These are phyloP conservation scores for Drosophila repletoides DNA, from an alignment of 1,140 invertebrate genomes.

Conservation along the genomic window DNA sequence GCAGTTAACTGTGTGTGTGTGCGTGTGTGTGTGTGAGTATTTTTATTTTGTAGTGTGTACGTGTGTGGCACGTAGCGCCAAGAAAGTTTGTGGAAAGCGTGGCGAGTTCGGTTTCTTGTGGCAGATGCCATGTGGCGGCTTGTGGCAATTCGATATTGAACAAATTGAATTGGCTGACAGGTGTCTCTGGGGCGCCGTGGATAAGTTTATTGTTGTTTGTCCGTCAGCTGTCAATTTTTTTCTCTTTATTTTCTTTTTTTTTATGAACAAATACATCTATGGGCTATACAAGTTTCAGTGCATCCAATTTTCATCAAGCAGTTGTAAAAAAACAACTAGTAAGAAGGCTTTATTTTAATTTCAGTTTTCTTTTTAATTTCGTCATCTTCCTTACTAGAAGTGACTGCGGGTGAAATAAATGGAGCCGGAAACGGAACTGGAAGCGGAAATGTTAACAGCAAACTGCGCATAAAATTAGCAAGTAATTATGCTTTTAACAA, in stretches of 20 bases:
- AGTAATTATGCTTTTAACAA: constrained; percentile 56
- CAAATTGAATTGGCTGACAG: constrained; percentile 61
- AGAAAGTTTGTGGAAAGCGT: constrained; percentile 3
- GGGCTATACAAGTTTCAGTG: too few species aligned
- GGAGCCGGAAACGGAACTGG: constrained; percentile 37
- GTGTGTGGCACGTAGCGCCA: constrained; percentile 12
- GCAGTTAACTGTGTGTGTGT: not conserved
- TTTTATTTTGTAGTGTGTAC: too few species aligned
- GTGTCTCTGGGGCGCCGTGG: constrained; percentile 41
- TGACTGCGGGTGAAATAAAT: too few species aligned
- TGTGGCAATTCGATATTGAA: constrained; percentile 34
- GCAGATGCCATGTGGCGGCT: constrained; percentile 2
- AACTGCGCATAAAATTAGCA: constrained; percentile 62
- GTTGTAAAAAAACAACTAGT: too few species aligned
- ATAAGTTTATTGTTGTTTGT: constrained; percentile 23
- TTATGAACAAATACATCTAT: not conserved
- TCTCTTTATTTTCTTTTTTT: not conserved
- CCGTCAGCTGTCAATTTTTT: constrained; percentile 20
- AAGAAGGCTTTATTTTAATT: not conserved
- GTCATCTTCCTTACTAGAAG: too few species aligned
- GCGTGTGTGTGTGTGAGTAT: too few species aligned
- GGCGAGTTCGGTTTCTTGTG: not conserved
- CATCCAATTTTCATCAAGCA: too few species aligned
- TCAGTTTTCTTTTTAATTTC: not conserved
- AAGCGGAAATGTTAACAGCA: constrained; percentile 47